Conservation (phyloP, 1,140 invertebrate genomes). For the Subanguina moxae region DNA sequence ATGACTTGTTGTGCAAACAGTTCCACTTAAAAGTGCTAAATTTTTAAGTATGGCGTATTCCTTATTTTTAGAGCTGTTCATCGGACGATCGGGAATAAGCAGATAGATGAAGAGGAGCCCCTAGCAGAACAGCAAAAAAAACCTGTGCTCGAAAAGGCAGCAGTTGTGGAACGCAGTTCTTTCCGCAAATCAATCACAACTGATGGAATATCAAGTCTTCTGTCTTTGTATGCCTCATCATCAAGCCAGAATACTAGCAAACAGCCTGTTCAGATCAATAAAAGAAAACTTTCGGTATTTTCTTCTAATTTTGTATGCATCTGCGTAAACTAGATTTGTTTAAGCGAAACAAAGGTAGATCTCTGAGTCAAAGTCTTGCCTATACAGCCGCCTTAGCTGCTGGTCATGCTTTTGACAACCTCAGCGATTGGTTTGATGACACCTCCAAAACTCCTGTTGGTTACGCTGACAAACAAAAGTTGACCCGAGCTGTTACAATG, state of each 20-base stretch:
- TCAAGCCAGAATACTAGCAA: no score
- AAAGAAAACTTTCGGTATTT: slow-evolving; percentile 5
- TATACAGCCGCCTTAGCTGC: slow-evolving; percentile 54
- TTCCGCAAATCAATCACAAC: no score
- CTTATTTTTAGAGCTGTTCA: neutral
- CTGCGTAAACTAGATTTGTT: neutral
- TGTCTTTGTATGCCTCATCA: no score
- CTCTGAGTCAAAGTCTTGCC: slow-evolving; percentile 53
- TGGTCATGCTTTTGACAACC: slow-evolving; percentile 54
- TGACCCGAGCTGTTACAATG: slow-evolving; percentile 44
- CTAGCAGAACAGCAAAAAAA: neutral
- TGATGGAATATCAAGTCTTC: no score
- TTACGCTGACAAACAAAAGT: slow-evolving; percentile 46
- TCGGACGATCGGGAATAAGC: neutral
- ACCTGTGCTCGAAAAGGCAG: neutral
- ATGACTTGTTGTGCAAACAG: no score
- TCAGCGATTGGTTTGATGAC: slow-evolving; percentile 50
- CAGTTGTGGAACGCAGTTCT: neutral
- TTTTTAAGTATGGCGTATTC: no score
- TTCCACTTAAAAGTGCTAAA: no score
- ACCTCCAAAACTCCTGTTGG: slow-evolving; percentile 35
- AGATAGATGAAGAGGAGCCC: neutral
- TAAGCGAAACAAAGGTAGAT: slow-evolving; percentile 42
- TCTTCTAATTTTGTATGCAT: no score
- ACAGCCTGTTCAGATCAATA: neutral